phyloP scores from a whole-genome alignment of 2,888 invertebrate species.

The Hypena proboscidalis region DNA sequence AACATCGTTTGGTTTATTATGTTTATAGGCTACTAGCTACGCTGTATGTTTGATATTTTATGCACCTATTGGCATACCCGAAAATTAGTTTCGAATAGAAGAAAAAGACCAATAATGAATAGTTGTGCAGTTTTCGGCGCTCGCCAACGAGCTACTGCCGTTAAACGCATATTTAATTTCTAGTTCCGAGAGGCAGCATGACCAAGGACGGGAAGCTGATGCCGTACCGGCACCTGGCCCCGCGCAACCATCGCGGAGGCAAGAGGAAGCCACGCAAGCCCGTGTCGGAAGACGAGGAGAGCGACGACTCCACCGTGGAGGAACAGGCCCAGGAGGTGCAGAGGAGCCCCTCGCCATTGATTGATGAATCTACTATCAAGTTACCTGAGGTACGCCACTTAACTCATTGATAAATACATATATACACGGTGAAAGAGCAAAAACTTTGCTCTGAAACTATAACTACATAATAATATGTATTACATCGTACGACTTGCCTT shows the following conservation, averaged over 20 bases:
- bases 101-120: no score
- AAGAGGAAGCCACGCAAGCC: constrained; percentile 56
- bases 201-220: constrained; percentile 51
- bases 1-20: no score
- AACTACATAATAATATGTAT: neutral
- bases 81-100: no score
- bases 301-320: constrained; percentile 56
- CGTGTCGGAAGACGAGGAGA: constrained; percentile 66
- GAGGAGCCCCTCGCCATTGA: constrained; percentile 80
- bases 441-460: no score
- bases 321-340: constrained; percentile 52
- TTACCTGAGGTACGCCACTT: constrained; percentile 82
- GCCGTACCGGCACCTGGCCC: constrained; percentile 39
- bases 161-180: neutral
- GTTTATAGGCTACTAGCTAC: no score
- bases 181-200: constrained; percentile 42
- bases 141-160: no score
- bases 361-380: constrained; percentile 86
- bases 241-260: constrained; percentile 39
- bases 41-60: no score
- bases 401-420: no score
- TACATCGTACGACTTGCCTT: neutral
- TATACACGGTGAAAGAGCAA: no score
- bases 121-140: no score
- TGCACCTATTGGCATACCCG: no score